phyloP scores from a whole-genome alignment of 2,113 vertebrate genomes.

The Morone chrysops region DNA sequence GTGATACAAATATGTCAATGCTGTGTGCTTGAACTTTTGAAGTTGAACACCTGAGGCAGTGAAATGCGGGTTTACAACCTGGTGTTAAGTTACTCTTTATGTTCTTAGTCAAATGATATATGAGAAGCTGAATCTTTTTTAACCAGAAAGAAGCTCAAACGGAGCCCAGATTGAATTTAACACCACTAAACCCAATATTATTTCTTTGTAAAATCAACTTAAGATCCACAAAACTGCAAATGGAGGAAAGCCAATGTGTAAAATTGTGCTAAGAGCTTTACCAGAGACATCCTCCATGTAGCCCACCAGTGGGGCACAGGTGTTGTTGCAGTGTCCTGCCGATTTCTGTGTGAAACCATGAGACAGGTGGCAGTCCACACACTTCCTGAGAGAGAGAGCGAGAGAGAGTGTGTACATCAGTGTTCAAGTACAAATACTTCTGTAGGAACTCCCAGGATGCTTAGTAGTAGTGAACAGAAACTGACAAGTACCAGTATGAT shows the following conservation, averaged over 20 bases:
- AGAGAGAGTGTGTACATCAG: neutral
- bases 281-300: constrained; percentile 86
- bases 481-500: constrained; percentile 88
- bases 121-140: neutral
- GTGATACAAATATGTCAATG: neutral
- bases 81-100: neutral
- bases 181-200: neutral
- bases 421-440: neutral
- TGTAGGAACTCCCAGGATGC: neutral
- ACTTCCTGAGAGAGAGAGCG: constrained; percentile 85
- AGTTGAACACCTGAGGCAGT: neutral
- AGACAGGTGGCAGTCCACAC: constrained; percentile 88
- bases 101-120: neutral
- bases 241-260: too few species aligned
- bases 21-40: neutral
- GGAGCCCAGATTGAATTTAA: neutral
- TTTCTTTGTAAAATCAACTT: neutral
- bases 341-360: constrained; percentile 82
- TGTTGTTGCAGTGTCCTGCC: constrained; percentile 86
- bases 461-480: neutral
- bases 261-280: constrained; percentile 62
- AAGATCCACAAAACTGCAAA: neutral
- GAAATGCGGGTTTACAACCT: neutral
- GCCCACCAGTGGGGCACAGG: constrained; percentile 85
- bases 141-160: neutral